Evolutionary conservation across 2,113 vertebrate species (phyloP), one percentile per base, ranked within the genome.

Genomic region (Syngnathus floridae): DNA sequence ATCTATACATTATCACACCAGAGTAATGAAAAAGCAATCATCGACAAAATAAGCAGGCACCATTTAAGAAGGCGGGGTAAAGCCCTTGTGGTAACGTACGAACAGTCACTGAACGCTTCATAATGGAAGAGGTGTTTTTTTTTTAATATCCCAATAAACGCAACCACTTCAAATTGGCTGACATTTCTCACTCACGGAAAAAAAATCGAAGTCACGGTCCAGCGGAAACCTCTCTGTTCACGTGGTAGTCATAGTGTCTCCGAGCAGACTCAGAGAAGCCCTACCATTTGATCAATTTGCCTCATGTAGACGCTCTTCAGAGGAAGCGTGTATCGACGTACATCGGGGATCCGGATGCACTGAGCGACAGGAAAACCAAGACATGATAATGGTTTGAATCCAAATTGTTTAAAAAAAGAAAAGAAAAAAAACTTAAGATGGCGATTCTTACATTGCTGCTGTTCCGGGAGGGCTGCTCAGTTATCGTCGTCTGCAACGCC

Each of bases 231-330:
- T 56, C 26, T 16, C 54, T 13, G 6, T 56, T 17, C 22, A 7
- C 12, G 52, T 31, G 4, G 5, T 55, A 35, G 26, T 35, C 31
- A 14, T 14, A 55, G 12, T 7, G 22, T 5, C 9, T 22, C 52
- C 13, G 13, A 13, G 26, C 26, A 31, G 52, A 55, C 16, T 95
- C 90, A 99, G 69, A 94, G 87, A 75, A 99, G 85, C 17, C 97
- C 97, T 72, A 99, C 97, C 96, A 99, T 99, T 45, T 91, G 93
- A 87, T 99, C 96, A 0, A 99, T 97, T 91, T 99, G 96, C 5
- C 93, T 92, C 97, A 99, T 99, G 90, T 99, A 99, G 81, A 94
- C 78, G 35, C 96, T 97, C 89, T 99, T 98, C 70, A 99, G 67
- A 0, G 96, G 97, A 69, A 99, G 89, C 4, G 92, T 79, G 43